Percentiles rank a stretch among this genome's conserved stretches.
Conservation (phyloP, 1,140 invertebrate genomes). For the Trichonephila inaurata region DNA sequence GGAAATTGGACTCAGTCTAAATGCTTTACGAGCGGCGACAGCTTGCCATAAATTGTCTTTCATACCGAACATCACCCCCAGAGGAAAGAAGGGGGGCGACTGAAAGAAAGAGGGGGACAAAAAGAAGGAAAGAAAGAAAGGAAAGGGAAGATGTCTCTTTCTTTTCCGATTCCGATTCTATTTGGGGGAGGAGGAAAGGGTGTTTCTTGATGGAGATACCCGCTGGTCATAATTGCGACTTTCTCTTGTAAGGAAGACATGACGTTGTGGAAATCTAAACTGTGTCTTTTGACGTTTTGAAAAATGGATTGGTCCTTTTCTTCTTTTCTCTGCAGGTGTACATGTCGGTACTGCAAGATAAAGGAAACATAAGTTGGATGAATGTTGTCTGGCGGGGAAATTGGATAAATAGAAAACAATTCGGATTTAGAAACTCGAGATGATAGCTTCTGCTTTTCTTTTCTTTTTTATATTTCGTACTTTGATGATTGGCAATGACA, state of each 20-base stretch:
- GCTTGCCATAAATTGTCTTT: constrained; percentile 75
- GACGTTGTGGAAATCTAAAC: not conserved
- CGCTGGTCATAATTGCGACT: constrained; percentile 53
- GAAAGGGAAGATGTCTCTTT: not conserved
- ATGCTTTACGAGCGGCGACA: constrained; percentile 73
- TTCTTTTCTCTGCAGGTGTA: not conserved
- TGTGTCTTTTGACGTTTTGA: constrained; percentile 18
- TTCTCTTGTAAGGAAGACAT: not conserved
- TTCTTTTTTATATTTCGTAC: too few species aligned
- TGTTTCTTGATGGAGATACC: constrained; percentile 41
- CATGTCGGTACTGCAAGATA: not conserved
- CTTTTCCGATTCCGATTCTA: constrained; percentile 35
- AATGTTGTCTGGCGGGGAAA: not conserved
- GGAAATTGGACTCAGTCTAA: constrained; percentile 71
- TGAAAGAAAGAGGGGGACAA: not conserved
- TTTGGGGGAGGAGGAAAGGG: constrained; percentile 5
- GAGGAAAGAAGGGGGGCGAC: not conserved
- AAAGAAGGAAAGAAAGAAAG: constrained; percentile 2
- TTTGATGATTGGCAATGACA: too few species aligned
- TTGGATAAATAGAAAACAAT: not conserved
- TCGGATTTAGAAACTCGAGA: not conserved
- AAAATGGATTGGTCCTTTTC: not conserved
- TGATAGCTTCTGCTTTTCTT: too few species aligned
- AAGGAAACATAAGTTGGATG: not conserved
- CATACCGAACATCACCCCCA: constrained; percentile 54